Percentiles rank a stretch among this genome's conserved stretches.
Conservation (phyloP, 2,797 vertebrate genomes). For the Scolopax rusticola region DNA sequence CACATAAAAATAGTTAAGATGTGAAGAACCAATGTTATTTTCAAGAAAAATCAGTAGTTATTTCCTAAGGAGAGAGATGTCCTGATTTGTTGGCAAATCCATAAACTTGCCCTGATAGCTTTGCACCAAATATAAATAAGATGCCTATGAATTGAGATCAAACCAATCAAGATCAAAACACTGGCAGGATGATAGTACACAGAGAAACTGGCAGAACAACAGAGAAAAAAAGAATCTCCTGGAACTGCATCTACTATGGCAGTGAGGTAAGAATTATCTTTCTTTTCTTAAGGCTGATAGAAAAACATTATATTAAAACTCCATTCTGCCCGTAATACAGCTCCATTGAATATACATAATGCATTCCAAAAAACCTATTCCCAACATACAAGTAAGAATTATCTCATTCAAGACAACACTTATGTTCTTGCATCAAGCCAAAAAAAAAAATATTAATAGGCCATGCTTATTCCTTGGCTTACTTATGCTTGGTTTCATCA, state of each 20-base stretch:
- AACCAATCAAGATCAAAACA: neutral
- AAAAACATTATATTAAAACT: neutral
- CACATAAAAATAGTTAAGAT: neutral
- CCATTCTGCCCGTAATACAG: neutral
- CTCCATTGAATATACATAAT: neutral
- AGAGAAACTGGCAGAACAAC: neutral
- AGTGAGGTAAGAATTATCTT: neutral
- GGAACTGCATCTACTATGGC: neutral
- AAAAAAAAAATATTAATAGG: neutral
- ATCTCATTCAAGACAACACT: neutral
- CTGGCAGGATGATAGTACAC: neutral
- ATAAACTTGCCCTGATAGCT: neutral
- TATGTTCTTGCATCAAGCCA: neutral
- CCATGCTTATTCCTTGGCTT: neutral
- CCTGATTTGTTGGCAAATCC: neutral
- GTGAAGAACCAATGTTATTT: neutral
- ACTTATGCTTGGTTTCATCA: neutral
- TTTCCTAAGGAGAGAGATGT: rapidly evolving
- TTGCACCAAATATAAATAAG: neutral
- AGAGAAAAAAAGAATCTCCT: neutral
- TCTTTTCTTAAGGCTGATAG: neutral
- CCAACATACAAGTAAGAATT: neutral
- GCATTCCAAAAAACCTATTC: neutral
- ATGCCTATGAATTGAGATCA: neutral
- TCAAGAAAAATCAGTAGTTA: neutral